Percentiles rank a stretch among this genome's conserved stretches.
Evolutionary conservation across 2,113 vertebrate genomes (phyloP).

Genomic region (Cavia porcellus): DNA sequence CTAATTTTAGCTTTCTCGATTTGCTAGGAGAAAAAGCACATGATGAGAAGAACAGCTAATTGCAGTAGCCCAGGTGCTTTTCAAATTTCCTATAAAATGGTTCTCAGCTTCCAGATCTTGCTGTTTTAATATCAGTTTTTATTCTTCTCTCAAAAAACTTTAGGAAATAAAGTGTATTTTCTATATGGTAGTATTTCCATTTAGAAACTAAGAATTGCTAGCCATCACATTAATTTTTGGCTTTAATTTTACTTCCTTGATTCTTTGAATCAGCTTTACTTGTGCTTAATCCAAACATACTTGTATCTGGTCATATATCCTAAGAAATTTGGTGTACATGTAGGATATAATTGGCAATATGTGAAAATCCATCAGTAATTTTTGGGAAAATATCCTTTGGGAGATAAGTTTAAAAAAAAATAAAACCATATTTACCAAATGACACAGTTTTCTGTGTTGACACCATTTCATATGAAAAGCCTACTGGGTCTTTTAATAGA

Average conservation of each 20-base stretch:
- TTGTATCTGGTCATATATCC: background rate
- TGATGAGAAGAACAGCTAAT: background rate
- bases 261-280: conserved; percentile 23
- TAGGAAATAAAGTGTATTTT: conserved; percentile 5
- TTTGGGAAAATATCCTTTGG: background rate
- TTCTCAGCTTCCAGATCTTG: conserved; percentile 25
- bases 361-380: background rate
- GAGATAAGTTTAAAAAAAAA: conserved; percentile 30
- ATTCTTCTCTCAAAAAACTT: background rate
- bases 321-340: background rate
- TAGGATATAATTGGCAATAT: background rate
- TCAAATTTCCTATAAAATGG: conserved; percentile 3
- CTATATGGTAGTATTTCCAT: background rate
- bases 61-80: background rate
- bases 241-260: conserved; percentile 51
- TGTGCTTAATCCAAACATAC: background rate
- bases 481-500: conserved; percentile 44
- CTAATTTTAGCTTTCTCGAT: conserved; percentile 49
- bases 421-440: conserved; percentile 42
- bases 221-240: conserved; percentile 31
- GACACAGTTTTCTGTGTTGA: conserved; percentile 14
- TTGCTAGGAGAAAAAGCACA: conserved; percentile 25
- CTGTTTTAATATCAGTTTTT: background rate
- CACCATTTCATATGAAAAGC: conserved; percentile 40
- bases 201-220: conserved; percentile 4